These are phyloP conservation scores for Odontocerum albicorne DNA, from an alignment of 2,888 invertebrate species.

Conservation along the genomic window DNA sequence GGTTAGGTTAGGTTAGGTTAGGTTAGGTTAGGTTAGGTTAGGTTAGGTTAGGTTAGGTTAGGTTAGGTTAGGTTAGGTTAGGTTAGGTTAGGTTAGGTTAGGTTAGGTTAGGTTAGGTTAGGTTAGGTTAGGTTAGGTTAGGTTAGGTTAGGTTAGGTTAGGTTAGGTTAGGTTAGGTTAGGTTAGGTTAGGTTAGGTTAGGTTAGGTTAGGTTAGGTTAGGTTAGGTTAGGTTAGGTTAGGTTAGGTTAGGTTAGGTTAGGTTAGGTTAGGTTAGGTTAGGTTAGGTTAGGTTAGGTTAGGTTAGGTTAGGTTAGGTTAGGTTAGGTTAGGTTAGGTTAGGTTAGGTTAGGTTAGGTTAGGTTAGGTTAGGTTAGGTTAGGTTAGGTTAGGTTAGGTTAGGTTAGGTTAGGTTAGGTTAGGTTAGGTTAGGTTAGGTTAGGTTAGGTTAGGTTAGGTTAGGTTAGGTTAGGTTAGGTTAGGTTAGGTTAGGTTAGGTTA, in stretches of 20 bases:
- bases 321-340: neutral
- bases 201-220: neutral
- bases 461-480: neutral
- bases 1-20: neutral
- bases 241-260: neutral
- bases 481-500: neutral
- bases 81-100: neutral
- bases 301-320: neutral
- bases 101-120: neutral
- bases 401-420: neutral
- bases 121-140: neutral
- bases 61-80: neutral
- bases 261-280: neutral
- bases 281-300: neutral
- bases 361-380: neutral
- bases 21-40: neutral
- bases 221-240: neutral
- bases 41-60: neutral
- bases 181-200: neutral
- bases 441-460: neutral
- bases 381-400: neutral
- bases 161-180: neutral
- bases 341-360: neutral
- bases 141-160: neutral
- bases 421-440: neutral